Evolutionary conservation across 2,888 invertebrate species (phyloP), one percentile per base, ranked within the genome.

Genomic region (Cosmia trapezina): DNA sequence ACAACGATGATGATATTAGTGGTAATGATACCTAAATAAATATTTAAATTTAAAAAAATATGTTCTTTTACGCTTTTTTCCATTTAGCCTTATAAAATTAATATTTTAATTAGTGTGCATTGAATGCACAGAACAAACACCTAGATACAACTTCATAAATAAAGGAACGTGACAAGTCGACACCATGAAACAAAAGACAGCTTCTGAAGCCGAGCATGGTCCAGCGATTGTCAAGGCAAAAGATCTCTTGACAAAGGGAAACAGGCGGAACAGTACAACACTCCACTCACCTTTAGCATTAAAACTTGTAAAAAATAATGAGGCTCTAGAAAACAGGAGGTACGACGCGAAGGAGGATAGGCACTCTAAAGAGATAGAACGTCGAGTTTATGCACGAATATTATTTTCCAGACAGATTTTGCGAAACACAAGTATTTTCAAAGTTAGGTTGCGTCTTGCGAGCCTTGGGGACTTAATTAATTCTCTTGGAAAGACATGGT

Each of bases 281-380:
- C 75, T 45, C 1, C 22, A n/a, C 59, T 78, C 43, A 82, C 77
- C 82, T 73, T 69, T 84, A 80, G 74, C 70, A 71, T 86, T 84
- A 49, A n/a, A 76, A 73, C 51, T 79, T 75, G 37, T 69, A 45
- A 64, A 78, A 73, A 59, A 76, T 79, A 76, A 82, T 70, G 72
- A 73, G 60, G 45, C 54, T 74, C 66, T 68, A 37, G 14, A 69
- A 22, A 47, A 49, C 59, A 61, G 33, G 47, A 65, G 56, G 17
- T 54, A 62, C 14, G 9, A n/a, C 5, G 45, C 41, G 28, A 61
- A 65, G 57, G 41, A 67, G 51, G 33, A 70, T 54, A 17, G 54
- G 54, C 33, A 59, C 37, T 28, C 3, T 28, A 28, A 53, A 66
- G 51, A 68, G 22, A 64, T 57, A 64, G 60, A 65, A 66, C 17